Conservation (phyloP, 2,888 invertebrate genomes). For the Chromoteleia sp. region DNA sequence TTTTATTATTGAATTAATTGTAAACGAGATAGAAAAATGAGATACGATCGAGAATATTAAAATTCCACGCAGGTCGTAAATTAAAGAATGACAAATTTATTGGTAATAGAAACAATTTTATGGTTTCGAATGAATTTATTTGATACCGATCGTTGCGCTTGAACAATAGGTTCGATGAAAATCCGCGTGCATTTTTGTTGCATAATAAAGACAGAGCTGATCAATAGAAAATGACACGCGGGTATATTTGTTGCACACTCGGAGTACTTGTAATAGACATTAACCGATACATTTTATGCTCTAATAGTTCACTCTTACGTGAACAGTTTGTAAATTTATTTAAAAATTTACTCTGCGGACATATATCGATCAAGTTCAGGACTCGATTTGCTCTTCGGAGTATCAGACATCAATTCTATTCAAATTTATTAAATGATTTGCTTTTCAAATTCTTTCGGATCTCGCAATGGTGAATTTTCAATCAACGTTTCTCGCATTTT, state of each 20-base stretch:
- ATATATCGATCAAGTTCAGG: neutral
- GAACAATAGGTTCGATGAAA: slow-evolving; percentile 14
- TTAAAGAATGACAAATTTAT: neutral
- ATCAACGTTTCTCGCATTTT: too few relatives aligned
- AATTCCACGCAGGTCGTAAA: too few relatives aligned
- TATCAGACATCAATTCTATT: slow-evolving; percentile 1
- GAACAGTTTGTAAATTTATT: slow-evolving; percentile 68
- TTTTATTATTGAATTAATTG: too few relatives aligned
- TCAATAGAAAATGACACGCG: slow-evolving; percentile 78
- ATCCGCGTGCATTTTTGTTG: slow-evolving; percentile 16
- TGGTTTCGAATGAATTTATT: too few relatives aligned
- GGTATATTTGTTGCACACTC: slow-evolving; percentile 68
- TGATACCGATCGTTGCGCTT: neutral
- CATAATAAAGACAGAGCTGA: slow-evolving; percentile 69
- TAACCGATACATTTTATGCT: slow-evolving; percentile 79
- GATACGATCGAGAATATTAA: too few relatives aligned
- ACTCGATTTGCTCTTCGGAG: neutral
- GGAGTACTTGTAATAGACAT: slow-evolving; percentile 66
- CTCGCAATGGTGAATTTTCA: neutral
- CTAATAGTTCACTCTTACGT: slow-evolving; percentile 80
- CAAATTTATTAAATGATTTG: slow-evolving; percentile 25
- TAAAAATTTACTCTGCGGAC: slow-evolving; percentile 26
- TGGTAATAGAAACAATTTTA: slow-evolving; percentile 6
- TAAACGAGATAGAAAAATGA: too few relatives aligned
- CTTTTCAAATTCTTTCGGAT: neutral